Base-by-base conservation (phyloP, 1,140 invertebrate genomes). In the Leguminivora glycinivorella region DNA sequence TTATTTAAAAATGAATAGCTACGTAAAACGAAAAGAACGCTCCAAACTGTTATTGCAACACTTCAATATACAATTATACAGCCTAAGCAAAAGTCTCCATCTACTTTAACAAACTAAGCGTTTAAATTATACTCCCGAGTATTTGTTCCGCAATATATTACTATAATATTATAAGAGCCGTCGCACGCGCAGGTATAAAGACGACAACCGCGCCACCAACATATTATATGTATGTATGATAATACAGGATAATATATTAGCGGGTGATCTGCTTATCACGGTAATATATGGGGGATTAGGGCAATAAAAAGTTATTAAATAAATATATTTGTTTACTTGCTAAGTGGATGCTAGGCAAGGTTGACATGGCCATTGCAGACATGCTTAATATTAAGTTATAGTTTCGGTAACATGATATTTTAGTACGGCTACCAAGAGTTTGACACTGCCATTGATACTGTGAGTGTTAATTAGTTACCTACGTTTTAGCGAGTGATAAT, bases 291-390 rank as follows among this genome's bases (percentile, higher is more conserved):
- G 79, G 79, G 79, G 85, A 83, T 89, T 88, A 89, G 67, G 70
- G 80, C 81, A 81, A 88, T 89, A 90, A 85, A 90, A 88, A 85
- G 79, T 82, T 90, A 90, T 90, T 89, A 88, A 88, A 88, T 87
- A 78, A 75, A 89, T 89, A 87, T 89, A 88, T 90, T 88, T 90
- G 88, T 90, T 90, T 90, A 87, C 80, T 73, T 74, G 60, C 70
- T 56, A 71, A 70, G 75, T 73, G 68, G 25, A 58, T 24, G 56
- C 58, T 52, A 52, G 58, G 26, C 9, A 60, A 60, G 58, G 58
- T 29, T 63, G 25, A 63, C 58, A 63, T 63, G 58, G 2, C 26
- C 0, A 52, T 52, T 52, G 47, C 19, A 52, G 2, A 19, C 19
- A 9, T 52, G 19, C n/a, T 43, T 43, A 43, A 43, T n/a, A 52